Percentiles rank a stretch among this genome's conserved stretches.
phyloP scores from a whole-genome alignment of 2,797 vertebrate genomes.

The Chelon labrosus region DNA sequence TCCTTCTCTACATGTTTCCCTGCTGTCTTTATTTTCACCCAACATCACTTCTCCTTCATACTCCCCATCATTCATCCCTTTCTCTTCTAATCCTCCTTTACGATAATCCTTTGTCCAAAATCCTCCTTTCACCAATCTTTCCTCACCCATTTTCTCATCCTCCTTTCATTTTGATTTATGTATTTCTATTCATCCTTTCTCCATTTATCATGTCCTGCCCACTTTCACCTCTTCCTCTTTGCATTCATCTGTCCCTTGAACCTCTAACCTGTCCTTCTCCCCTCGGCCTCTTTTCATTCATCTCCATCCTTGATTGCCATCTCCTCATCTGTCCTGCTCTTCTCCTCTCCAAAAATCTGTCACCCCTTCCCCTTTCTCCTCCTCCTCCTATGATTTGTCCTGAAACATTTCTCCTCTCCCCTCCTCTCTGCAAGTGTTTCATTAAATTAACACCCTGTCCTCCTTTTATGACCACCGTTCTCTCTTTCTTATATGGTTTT shows the following conservation, averaged over 20 bases:
- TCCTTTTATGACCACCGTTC: neutral
- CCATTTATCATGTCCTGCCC: neutral
- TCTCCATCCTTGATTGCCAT: constrained; percentile 25
- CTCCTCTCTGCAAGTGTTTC: neutral
- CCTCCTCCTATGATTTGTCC: neutral
- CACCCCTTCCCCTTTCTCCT: neutral
- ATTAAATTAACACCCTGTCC: constrained; percentile 21
- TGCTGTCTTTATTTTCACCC: no score
- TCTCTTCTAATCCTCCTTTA: constrained; percentile 35
- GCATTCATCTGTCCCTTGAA: constrained; percentile 4
- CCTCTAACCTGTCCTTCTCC: constrained; percentile 18
- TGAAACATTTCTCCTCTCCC: neutral
- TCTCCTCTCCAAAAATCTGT: constrained; percentile 5
- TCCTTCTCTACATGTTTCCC: neutral
- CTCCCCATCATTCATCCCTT: constrained; percentile 3
- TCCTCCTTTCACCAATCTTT: neutral
- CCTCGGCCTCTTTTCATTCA: constrained; percentile 19
- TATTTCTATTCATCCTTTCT: constrained; percentile 1
- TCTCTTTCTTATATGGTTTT: neutral
- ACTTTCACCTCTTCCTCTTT: constrained; percentile 22
- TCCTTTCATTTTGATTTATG: neutral
- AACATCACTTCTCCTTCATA: neutral
- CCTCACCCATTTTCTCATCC: neutral
- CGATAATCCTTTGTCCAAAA: no score
- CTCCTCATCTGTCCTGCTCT: neutral